Evolutionary conservation across 2,113 vertebrate genomes (phyloP), one percentile per base, ranked within the genome.

Genomic region (Pomatostomus ruficeps): DNA sequence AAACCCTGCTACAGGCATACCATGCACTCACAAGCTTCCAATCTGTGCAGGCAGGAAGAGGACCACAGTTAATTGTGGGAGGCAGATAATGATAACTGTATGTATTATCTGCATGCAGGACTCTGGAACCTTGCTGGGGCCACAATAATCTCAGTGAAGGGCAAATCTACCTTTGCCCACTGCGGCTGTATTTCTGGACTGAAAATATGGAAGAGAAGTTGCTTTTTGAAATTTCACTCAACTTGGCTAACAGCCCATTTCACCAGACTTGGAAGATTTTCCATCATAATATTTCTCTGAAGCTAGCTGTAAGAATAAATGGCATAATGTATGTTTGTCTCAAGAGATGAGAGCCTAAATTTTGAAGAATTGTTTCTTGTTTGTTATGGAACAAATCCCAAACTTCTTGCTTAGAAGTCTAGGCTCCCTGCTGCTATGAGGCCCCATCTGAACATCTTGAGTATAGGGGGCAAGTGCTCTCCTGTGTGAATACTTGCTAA

Each of bases 271-370:
- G 92, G 76, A 94, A 96, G 79, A 81, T 71, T 92, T 96, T 95
- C 95, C 91, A 61, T 91, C 88, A 85, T 66, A 97, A 88, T 93
- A 92, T 97, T 96, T 96, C 93, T 93, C 91, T 93, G 85, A 94
- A 93, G 72, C 58, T 89, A 86, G 61, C 95, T 97, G 92, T 90
- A 85, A 80, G 92, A 94, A 91, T 88, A 96, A 96, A 90, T 83
- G 92, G 61, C 85, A 83, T 59, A 89, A 94, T 84, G 67, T 83
- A 80, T 66, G 48, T 83, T 95, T 96, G 92, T 75, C 93, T 93
- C 82, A 71, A 74, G 79, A 90, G 87, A 77, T 91, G 71, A 88
- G 91, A 84, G 63, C 67, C 91, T 93, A 77, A 85, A 88, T 90
- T 85, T 59, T 91, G 74, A 87, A 88, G 67, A 83, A 43, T 85